Conservation (phyloP, 2,113 vertebrate species). For the Tautogolabrus adspersus region DNA sequence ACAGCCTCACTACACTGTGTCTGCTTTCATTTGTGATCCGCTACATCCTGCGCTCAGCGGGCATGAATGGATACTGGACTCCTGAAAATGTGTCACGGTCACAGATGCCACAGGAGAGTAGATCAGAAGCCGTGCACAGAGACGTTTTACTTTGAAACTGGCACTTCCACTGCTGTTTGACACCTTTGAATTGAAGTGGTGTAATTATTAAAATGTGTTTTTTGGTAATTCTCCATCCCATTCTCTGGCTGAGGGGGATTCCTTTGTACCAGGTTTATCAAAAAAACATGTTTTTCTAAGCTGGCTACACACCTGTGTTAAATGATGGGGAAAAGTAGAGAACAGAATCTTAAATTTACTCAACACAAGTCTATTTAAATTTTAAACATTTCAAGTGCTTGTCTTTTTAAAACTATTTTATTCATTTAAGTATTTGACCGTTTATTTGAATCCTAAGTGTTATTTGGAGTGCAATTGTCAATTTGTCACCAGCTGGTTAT, state of each 20-base stretch:
- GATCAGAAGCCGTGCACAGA: slow-evolving; percentile 33
- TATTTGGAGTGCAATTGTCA: too few relatives aligned
- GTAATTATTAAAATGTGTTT: slow-evolving; percentile 28
- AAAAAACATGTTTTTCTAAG: slow-evolving; percentile 2
- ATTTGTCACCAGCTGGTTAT: slow-evolving; percentile 21
- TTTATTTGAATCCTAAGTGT: too few relatives aligned
- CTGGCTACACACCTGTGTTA: neutral
- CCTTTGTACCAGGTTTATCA: neutral
- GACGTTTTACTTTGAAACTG: slow-evolving; percentile 33
- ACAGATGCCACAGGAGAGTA: slow-evolving; percentile 58
- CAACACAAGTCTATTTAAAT: too few relatives aligned
- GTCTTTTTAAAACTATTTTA: too few relatives aligned
- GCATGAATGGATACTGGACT: slow-evolving; percentile 65
- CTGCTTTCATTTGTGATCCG: slow-evolving; percentile 72
- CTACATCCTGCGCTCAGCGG: slow-evolving; percentile 59
- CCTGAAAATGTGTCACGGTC: slow-evolving; percentile 57
- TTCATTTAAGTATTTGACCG: too few relatives aligned
- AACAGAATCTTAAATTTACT: too few relatives aligned
- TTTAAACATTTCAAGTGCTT: too few relatives aligned
- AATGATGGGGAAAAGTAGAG: neutral
- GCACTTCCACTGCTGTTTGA: neutral
- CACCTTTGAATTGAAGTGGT: slow-evolving; percentile 23
- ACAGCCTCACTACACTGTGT: slow-evolving; percentile 63
- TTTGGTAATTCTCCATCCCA: neutral
- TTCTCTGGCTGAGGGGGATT: neutral